Percentiles rank a stretch among this genome's conserved stretches.
These are phyloP conservation scores for Sipha flava DNA, from an alignment of 1,140 invertebrate genomes.

Conservation along the genomic window DNA sequence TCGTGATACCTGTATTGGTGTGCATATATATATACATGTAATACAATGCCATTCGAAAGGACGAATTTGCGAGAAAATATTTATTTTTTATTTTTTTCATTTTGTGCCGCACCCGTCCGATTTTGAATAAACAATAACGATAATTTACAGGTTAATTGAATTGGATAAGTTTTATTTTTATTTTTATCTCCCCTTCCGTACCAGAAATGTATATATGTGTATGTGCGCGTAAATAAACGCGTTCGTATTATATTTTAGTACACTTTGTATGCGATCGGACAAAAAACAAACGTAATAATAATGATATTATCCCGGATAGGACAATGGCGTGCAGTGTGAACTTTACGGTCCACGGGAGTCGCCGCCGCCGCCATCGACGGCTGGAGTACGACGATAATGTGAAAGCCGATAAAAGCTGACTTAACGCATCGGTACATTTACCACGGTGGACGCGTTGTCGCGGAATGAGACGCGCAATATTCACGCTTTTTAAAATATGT, in stretches of 20 bases:
- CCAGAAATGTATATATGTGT: background rate
- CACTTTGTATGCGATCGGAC: no score
- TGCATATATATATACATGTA: no score
- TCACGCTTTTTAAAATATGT: no score
- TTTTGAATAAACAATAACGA: background rate
- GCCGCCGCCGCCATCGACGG: background rate
- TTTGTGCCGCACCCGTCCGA: no score
- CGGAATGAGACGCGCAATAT: no score
- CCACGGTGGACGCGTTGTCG: no score
- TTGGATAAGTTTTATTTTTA: background rate
- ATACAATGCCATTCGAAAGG: background rate
- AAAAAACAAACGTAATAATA: background rate
- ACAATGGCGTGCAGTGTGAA: background rate
- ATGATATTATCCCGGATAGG: background rate
- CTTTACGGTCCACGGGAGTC: background rate
- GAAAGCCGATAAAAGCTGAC: background rate
- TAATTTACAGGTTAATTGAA: background rate
- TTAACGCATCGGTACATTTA: conserved; percentile 1
- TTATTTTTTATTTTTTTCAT: background rate
- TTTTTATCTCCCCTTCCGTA: background rate
- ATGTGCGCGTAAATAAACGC: no score
- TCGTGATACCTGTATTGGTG: no score
- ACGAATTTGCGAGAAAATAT: background rate
- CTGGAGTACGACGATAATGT: background rate
- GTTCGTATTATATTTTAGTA: no score